Conservation (phyloP, 2,888 invertebrate species). For the Perizoma flavofasciatum region DNA sequence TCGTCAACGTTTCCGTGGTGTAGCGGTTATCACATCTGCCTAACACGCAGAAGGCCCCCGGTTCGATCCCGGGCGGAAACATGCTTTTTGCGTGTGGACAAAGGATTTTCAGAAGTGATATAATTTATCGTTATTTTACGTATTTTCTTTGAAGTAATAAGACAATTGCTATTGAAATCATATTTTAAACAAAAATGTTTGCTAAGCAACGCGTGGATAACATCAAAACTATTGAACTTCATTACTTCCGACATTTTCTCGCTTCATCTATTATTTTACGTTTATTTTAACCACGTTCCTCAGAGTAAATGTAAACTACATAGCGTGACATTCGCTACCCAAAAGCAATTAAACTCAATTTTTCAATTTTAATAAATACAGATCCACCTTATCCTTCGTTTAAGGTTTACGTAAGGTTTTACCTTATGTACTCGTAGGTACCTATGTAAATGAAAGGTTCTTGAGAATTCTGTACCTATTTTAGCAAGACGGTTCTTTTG, state of each 20-base stretch:
- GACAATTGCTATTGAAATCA: neutral
- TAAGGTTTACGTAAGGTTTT: no score
- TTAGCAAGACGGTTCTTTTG: no score
- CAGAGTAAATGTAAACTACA: neutral
- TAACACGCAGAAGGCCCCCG: conserved; percentile 96
- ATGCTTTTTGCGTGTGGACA: conserved; percentile 47
- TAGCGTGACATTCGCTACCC: neutral
- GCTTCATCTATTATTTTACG: neutral
- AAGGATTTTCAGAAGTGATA: no score
- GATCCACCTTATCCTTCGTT: no score
- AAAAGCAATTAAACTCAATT: neutral
- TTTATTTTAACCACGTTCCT: neutral
- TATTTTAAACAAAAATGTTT: neutral
- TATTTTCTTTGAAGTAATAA: no score
- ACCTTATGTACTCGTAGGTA: no score
- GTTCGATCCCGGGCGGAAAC: conserved; percentile 95
- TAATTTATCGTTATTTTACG: no score
- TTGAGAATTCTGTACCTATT: no score
- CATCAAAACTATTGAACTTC: neutral
- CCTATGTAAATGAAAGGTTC: no score
- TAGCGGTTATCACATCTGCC: conserved; percentile 96
- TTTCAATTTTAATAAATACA: no score
- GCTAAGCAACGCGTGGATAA: conserved; percentile 1
- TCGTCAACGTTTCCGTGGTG: conserved; percentile 85
- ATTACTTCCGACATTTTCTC: conserved; percentile 1